Conservation (phyloP, 1,140 invertebrate genomes). For the Brachionus angularis region DNA sequence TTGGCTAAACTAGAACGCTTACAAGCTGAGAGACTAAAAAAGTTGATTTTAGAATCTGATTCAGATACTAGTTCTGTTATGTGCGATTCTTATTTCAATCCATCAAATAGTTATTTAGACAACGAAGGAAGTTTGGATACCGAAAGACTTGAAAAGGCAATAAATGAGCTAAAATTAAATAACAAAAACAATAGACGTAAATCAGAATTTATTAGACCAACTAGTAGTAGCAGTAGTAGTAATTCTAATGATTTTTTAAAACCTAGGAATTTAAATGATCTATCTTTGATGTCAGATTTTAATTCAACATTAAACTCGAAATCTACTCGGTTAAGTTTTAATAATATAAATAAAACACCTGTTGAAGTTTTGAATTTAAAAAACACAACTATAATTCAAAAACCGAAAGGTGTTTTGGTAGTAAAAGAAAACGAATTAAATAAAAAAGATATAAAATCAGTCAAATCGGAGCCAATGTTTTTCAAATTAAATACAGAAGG, state of each 20-base stretch:
- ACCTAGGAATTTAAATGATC: constrained; percentile 23
- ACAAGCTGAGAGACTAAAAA: constrained; percentile 15
- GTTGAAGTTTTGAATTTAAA: constrained; percentile 42
- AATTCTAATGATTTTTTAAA: no score
- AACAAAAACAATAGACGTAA: not conserved
- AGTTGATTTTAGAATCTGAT: constrained; percentile 5
- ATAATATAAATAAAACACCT: constrained; percentile 1
- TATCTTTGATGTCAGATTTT: constrained; percentile 22
- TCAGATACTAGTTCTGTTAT: not conserved
- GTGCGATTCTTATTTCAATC: constrained; percentile 16
- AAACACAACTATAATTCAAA: not conserved
- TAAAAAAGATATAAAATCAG: not conserved
- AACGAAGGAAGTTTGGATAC: not conserved
- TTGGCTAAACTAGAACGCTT: constrained; percentile 31
- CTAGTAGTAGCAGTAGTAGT: no score
- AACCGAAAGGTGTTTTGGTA: not conserved
- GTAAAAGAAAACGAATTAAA: constrained; percentile 26
- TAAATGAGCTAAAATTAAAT: constrained; percentile 3
- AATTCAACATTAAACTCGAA: constrained; percentile 1
- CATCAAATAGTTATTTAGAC: not conserved
- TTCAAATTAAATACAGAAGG: not conserved
- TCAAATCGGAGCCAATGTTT: not conserved
- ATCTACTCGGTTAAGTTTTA: constrained; percentile 1
- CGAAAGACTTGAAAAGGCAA: not conserved
- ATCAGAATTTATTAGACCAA: constrained; percentile 1